These are phyloP conservation scores for Labeo rohita DNA, from an alignment of 2,113 vertebrate species.

Conservation along the genomic window DNA sequence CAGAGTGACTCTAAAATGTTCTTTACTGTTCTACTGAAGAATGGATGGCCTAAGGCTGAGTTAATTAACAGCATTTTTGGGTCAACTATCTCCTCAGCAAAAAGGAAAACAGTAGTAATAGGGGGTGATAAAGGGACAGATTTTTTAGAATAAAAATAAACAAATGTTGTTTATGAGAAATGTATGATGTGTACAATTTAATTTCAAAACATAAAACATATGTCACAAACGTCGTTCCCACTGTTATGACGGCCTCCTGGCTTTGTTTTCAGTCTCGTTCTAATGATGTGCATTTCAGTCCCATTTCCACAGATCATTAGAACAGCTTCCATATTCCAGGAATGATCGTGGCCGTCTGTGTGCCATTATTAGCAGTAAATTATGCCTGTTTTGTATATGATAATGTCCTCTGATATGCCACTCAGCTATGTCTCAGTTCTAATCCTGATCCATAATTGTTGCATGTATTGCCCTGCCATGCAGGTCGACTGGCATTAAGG, in stretches of 20 bases:
- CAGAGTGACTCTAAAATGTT: neutral
- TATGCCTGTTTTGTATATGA: conserved; percentile 24
- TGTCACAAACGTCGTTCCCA: neutral
- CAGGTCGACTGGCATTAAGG: conserved; percentile 54
- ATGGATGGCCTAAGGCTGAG: neutral
- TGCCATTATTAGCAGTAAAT: conserved; percentile 16
- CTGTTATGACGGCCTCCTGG: neutral
- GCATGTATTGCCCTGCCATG: conserved; percentile 57
- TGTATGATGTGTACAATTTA: neutral
- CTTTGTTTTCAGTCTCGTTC: conserved; percentile 9
- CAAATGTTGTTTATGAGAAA: neutral
- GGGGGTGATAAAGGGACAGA: neutral
- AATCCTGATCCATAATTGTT: conserved; percentile 57
- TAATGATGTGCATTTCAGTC: conserved; percentile 40
- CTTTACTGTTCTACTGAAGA: neutral
- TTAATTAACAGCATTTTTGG: no score
- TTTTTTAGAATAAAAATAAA: neutral
- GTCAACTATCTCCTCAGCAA: neutral
- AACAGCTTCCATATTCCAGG: conserved; percentile 24
- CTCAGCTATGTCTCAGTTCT: conserved; percentile 2
- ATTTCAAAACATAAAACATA: neutral
- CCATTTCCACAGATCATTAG: conserved; percentile 41
- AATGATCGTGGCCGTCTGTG: conserved; percentile 11
- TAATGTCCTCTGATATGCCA: conserved; percentile 34
- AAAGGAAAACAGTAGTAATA: neutral